These are phyloP conservation scores for Hypomesus transpacificus DNA, from an alignment of 2,113 vertebrate species.

Conservation along the genomic window DNA sequence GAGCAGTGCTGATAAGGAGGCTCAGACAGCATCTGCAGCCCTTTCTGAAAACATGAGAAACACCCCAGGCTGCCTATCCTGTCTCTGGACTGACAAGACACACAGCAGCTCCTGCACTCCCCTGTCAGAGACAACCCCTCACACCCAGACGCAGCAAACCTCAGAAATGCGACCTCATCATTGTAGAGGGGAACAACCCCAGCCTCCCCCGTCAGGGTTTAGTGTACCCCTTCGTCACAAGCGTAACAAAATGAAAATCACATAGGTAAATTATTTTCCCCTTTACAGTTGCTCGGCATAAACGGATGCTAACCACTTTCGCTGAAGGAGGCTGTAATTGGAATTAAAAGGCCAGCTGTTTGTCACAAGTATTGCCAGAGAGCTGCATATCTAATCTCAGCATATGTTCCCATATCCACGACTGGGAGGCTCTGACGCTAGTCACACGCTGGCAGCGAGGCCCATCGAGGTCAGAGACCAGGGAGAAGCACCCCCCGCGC, in stretches of 20 bases:
- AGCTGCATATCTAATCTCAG: neutral
- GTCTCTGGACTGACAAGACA: neutral
- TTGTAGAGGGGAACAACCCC: no score
- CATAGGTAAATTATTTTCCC: neutral
- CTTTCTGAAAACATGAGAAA: conserved; percentile 39
- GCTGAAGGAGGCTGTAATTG: neutral
- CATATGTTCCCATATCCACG: no score
- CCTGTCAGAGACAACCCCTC: no score
- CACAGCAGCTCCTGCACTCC: no score
- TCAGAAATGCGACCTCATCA: no score
- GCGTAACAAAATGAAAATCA: neutral
- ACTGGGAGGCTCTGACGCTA: no score
- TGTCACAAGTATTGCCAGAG: neutral
- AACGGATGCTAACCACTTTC: neutral
- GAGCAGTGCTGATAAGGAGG: conserved; percentile 24
- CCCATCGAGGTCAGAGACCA: no score
- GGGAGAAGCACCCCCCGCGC: no score
- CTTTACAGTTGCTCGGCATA: neutral
- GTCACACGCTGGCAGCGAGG: no score
- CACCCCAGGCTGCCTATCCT: conserved; percentile 12
- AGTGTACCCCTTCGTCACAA: neutral
- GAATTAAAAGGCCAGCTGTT: conserved; percentile 2
- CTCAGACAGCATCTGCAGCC: conserved; percentile 32
- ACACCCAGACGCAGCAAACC: no score
- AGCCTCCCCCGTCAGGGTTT: no score